Percentiles rank a stretch among this genome's conserved stretches.
phyloP scores from a whole-genome alignment of 1,140 invertebrate species.

The Cephus cinctus region DNA sequence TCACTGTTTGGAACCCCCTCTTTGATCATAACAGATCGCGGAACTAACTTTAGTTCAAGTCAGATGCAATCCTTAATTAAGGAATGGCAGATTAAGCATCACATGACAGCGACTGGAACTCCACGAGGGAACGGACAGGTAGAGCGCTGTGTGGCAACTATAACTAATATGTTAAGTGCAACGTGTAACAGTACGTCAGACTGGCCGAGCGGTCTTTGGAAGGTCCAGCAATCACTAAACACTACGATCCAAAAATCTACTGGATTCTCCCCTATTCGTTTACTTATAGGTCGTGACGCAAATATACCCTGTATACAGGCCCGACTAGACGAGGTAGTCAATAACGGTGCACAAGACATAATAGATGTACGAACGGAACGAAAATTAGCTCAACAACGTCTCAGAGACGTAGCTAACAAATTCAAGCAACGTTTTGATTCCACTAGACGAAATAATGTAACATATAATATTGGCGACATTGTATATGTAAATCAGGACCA shows the following conservation, averaged over 20 bases:
- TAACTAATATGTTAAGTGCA: too few relatives aligned
- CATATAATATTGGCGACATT: conserved; percentile 5
- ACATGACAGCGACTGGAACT: background rate
- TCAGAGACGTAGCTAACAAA: background rate
- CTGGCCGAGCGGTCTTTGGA: too few relatives aligned
- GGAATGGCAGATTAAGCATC: background rate
- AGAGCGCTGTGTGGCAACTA: too few relatives aligned
- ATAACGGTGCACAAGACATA: background rate
- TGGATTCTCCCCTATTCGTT: too few relatives aligned
- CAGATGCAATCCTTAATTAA: background rate
- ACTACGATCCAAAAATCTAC: too few relatives aligned
- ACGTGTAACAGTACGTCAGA: too few relatives aligned
- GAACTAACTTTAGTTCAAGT: background rate
- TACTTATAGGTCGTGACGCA: too few relatives aligned
- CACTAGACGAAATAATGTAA: conserved; percentile 9
- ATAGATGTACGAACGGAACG: background rate
- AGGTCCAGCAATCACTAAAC: too few relatives aligned
- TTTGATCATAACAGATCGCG: background rate
- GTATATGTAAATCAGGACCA: background rate
- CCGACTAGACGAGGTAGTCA: background rate
- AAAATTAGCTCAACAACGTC: background rate
- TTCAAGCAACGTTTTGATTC: conserved; percentile 1
- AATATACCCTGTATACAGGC: too few relatives aligned
- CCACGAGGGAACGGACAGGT: too few relatives aligned
- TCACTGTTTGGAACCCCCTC: background rate